Evolutionary conservation across 1,140 invertebrate genomes (phyloP).

Genomic region (Diplogasteroides magnus): DNA sequence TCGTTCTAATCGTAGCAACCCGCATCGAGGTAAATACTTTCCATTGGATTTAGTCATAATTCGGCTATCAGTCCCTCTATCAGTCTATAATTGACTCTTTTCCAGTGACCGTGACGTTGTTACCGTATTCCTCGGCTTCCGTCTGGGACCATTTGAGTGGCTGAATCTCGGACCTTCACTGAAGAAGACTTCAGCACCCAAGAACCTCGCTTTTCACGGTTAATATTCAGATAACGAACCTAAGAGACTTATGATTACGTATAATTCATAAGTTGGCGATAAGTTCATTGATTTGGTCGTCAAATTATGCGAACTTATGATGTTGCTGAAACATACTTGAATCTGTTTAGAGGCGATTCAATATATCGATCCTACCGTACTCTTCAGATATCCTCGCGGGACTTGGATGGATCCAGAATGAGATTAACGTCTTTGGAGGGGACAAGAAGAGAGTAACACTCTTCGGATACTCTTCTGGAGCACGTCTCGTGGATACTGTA

Average conservation of each 20-base stretch:
- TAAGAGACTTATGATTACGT: background rate
- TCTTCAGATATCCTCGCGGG: constrained; percentile 20
- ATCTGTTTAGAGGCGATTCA: no score
- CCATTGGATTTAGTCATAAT: no score
- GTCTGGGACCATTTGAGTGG: constrained; percentile 22
- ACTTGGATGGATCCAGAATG: constrained; percentile 70
- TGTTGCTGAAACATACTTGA: no score
- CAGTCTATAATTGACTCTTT: background rate
- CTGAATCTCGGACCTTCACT: background rate
- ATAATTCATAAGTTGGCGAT: no score
- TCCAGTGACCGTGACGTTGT: constrained; percentile 15
- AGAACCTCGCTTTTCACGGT: constrained; percentile 20
- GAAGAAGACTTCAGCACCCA: background rate
- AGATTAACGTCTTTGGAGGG: constrained; percentile 83
- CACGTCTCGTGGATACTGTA: constrained; percentile 68
- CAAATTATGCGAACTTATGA: no score
- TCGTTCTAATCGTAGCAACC: no score
- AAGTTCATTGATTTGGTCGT: no score
- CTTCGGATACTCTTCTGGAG: constrained; percentile 81
- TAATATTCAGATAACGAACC: background rate
- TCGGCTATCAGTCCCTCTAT: no score
- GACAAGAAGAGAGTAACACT: constrained; percentile 86
- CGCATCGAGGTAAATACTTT: constrained; percentile 14
- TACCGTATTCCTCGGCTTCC: constrained; percentile 19
- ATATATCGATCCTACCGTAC: no score